Percentiles rank a stretch among this genome's conserved stretches.
phyloP scores from a whole-genome alignment of 2,113 vertebrate species.

The Sardina pilchardus region DNA sequence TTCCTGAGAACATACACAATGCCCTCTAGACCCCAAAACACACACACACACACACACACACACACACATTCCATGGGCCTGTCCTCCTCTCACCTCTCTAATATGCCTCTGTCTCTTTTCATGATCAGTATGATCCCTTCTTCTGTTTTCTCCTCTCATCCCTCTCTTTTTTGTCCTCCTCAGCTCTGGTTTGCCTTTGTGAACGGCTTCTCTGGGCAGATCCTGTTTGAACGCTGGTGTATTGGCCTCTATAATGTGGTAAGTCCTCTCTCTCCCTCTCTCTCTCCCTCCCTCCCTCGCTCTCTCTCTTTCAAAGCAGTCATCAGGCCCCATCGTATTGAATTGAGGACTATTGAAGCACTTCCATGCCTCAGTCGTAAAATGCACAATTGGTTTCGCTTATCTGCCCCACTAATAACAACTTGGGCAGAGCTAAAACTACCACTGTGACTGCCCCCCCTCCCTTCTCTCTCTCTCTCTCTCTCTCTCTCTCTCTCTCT shows the following conservation, averaged over 20 bases:
- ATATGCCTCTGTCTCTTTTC: slow-evolving; percentile 34
- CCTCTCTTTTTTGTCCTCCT: slow-evolving; percentile 71
- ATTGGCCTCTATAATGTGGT: slow-evolving; percentile 99
- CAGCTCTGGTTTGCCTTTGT: slow-evolving; percentile 99
- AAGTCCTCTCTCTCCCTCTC: slow-evolving; percentile 64
- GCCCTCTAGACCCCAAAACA: background rate
- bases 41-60: background rate
- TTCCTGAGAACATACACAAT: background rate
- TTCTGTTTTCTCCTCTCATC: slow-evolving; percentile 51
- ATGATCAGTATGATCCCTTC: background rate
- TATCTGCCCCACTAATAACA: too few species aligned
- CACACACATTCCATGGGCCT: slow-evolving; percentile 6
- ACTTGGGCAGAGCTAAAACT: too few species aligned
- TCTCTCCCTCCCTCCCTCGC: background rate
- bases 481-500: background rate
- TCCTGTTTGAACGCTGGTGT: slow-evolving; percentile 98
- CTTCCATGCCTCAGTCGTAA: too few species aligned
- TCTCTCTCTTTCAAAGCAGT: background rate
- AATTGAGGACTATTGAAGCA: too few species aligned
- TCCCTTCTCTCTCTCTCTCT: background rate
- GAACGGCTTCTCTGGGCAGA: slow-evolving; percentile 99
- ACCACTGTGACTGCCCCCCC: background rate
- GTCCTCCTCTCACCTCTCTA: background rate
- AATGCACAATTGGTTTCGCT: too few species aligned
- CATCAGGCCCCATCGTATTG: too few species aligned